Percentiles rank a stretch among this genome's conserved stretches.
Evolutionary conservation across 2,888 invertebrate genomes (phyloP).

Genomic region (Fragum sueziense): DNA sequence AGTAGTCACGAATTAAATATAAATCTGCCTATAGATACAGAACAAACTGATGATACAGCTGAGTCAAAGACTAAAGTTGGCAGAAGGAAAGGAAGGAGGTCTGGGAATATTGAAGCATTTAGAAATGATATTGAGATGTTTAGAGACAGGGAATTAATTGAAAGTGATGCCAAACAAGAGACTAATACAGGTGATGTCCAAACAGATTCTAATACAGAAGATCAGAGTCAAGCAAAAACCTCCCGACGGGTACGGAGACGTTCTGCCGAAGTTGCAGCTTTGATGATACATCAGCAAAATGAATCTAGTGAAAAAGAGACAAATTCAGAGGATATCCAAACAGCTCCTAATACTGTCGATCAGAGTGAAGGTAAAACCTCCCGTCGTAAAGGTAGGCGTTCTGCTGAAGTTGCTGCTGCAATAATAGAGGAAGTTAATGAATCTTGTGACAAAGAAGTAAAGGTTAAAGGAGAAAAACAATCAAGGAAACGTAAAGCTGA

Average conservation of each 20-base stretch:
- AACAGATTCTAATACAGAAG: too few species aligned
- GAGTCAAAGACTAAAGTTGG: neutral
- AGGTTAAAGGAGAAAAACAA: slow-evolving; percentile 4
- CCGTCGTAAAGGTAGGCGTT: slow-evolving; percentile 15
- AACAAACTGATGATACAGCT: neutral
- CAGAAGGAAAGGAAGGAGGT: slow-evolving; percentile 1
- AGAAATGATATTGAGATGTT: neutral
- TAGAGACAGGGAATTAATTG: neutral
- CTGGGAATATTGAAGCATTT: neutral
- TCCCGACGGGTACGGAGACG: too few species aligned
- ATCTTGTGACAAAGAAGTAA: neutral
- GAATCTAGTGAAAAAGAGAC: neutral
- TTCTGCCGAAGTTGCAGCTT: too few species aligned
- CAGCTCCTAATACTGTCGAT: too few species aligned
- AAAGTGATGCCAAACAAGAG: neutral
- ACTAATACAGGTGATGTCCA: too few species aligned
- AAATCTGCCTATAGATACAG: too few species aligned
- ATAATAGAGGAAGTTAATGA: slow-evolving; percentile 24
- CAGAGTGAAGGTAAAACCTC: neutral
- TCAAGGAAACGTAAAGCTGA: slow-evolving; percentile 43
- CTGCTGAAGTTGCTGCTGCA: slow-evolving; percentile 34
- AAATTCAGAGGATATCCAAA: too few species aligned
- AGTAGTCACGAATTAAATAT: neutral
- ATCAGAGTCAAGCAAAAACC: neutral
- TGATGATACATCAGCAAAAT: too few species aligned